Evolutionary conservation across 2,888 invertebrate genomes (phyloP).

Genomic region (Epirrhoe tristata): DNA sequence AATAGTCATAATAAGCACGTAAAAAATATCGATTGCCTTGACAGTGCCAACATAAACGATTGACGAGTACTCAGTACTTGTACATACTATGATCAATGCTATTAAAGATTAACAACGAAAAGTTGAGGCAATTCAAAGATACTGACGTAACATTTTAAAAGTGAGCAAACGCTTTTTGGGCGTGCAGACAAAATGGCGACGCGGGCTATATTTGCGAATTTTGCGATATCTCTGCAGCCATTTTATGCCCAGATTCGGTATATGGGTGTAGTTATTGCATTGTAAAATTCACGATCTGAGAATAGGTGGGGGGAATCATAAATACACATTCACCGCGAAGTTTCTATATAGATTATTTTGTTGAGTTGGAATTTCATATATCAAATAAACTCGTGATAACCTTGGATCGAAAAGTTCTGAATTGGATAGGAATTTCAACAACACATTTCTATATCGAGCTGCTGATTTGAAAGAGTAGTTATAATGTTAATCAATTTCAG

Average conservation of each 20-base stretch:
- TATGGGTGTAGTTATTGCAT: constrained; percentile 28
- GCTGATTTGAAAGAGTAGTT: too few relatives aligned
- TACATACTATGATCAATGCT: background rate
- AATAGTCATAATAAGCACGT: constrained; percentile 5
- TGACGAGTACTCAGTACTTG: constrained; percentile 4
- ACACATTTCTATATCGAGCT: too few relatives aligned
- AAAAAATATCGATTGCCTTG: constrained; percentile 5
- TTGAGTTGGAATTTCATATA: background rate
- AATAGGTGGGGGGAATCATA: constrained; percentile 2
- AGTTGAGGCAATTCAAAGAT: background rate
- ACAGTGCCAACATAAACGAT: constrained; percentile 10
- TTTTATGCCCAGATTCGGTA: constrained; percentile 14
- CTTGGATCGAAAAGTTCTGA: too few relatives aligned
- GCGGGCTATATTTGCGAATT: constrained; percentile 9
- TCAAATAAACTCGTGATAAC: too few relatives aligned
- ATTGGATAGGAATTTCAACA: too few relatives aligned
- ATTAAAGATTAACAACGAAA: background rate
- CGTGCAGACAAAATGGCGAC: constrained; percentile 36
- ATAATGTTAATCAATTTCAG: background rate
- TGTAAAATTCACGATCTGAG: constrained; percentile 20
- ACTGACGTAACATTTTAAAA: background rate
- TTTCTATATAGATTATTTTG: background rate
- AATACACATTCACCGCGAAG: background rate
- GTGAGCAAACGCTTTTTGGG: background rate
- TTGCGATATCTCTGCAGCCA: constrained; percentile 7